Conservation (phyloP, 2,113 vertebrate genomes). For the Sorex fumeus region DNA sequence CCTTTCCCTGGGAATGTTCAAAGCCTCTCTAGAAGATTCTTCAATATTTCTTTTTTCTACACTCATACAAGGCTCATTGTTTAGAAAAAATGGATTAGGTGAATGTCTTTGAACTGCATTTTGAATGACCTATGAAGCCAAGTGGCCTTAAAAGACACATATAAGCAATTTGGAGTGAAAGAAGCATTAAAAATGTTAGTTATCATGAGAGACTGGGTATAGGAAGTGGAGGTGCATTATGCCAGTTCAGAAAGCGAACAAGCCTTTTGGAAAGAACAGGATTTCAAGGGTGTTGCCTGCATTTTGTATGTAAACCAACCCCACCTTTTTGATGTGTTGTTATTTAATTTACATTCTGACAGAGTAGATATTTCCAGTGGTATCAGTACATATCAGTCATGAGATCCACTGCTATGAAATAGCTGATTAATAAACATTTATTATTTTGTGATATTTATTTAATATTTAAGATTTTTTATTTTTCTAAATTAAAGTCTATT, state of each 20-base stretch:
- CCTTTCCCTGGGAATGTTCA: slow-evolving; percentile 75
- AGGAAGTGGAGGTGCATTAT: slow-evolving; percentile 2
- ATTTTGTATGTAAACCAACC: slow-evolving; percentile 9
- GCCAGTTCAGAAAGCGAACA: slow-evolving; percentile 34
- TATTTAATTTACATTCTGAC: background rate
- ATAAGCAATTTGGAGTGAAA: slow-evolving; percentile 52
- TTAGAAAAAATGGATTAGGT: slow-evolving; percentile 71
- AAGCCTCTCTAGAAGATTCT: slow-evolving; percentile 69
- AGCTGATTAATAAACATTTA: too few relatives aligned
- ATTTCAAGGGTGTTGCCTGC: slow-evolving; percentile 10
- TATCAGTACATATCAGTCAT: background rate
- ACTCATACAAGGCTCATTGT: slow-evolving; percentile 72
- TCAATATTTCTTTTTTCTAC: slow-evolving; percentile 70
- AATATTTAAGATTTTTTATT: too few relatives aligned
- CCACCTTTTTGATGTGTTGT: slow-evolving; percentile 38
- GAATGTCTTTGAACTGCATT: slow-evolving; percentile 72
- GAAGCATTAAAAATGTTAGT: slow-evolving; percentile 33
- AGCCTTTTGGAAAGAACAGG: background rate
- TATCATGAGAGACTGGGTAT: background rate
- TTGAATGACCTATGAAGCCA: slow-evolving; percentile 65
- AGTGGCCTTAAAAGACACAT: slow-evolving; percentile 49
- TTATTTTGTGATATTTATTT: too few relatives aligned
- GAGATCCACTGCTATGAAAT: background rate
- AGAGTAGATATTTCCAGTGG: background rate
- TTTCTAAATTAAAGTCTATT: slow-evolving; percentile 37